Conservation (phyloP, 2,797 vertebrate genomes). For the Myotis pilosus region DNA sequence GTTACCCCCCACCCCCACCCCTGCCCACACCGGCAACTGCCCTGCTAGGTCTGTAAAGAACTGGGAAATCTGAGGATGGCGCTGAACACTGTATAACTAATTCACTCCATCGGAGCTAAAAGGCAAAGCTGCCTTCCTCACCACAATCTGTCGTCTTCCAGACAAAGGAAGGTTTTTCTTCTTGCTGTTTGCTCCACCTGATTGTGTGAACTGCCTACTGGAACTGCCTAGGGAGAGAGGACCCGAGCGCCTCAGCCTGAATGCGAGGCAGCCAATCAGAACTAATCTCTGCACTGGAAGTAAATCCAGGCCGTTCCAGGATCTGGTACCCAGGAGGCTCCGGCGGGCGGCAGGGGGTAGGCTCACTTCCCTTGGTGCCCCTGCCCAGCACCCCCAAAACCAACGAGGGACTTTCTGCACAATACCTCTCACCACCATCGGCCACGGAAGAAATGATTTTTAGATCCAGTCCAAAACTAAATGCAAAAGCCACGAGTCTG, state of each 20-base stretch:
- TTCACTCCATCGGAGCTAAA: rapidly evolving
- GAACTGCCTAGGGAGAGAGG: neutral
- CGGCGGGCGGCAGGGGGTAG: rapidly evolving
- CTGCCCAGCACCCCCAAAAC: neutral
- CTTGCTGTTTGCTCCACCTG: neutral
- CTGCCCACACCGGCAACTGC: neutral
- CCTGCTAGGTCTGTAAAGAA: neutral
- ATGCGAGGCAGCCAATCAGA: constrained; percentile 35
- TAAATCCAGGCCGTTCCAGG: neutral
- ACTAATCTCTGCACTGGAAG: neutral
- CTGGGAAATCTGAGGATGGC: neutral
- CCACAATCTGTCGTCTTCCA: neutral
- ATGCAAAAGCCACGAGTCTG: constrained; percentile 66
- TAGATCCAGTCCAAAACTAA: constrained; percentile 61
- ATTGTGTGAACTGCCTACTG: neutral
- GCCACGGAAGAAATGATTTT: constrained; percentile 66
- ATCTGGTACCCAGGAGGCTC: neutral
- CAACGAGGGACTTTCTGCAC: neutral
- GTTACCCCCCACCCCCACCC: neutral
- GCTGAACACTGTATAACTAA: neutral
- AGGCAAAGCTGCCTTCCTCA: neutral
- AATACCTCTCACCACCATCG: constrained; percentile 51
- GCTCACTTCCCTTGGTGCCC: too few species aligned
- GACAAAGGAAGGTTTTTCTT: constrained; percentile 46
- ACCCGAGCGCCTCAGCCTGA: neutral